Percentiles rank a stretch among this genome's conserved stretches.
Evolutionary conservation across 2,113 vertebrate genomes (phyloP).

Genomic region (Pelecanus crispus): DNA sequence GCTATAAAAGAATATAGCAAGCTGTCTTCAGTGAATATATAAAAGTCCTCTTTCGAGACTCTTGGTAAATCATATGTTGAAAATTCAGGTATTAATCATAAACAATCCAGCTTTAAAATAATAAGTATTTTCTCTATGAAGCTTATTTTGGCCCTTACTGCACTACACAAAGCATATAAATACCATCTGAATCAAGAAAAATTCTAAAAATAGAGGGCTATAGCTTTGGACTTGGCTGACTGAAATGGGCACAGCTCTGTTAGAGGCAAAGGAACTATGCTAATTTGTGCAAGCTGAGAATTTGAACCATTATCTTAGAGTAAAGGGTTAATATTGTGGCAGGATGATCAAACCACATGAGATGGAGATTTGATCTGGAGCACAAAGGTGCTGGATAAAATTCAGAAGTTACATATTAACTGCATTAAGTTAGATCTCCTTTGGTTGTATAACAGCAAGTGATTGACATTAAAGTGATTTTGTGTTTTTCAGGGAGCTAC

Average conservation of each 20-base stretch:
- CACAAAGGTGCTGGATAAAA: not conserved
- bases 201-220: not conserved
- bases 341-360: not conserved
- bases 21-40: not conserved
- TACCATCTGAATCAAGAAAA: not conserved
- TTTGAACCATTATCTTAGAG: not conserved
- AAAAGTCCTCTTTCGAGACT: not conserved
- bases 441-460: not conserved
- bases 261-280: not conserved
- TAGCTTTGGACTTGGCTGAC: not conserved
- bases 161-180: not conserved
- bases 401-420: not conserved
- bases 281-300: not conserved
- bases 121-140: not conserved
- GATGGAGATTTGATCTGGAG: not conserved
- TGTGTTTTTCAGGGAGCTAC: not conserved
- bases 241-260: not conserved
- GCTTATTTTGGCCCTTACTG: not conserved
- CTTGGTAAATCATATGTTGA: not conserved
- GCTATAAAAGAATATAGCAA: not conserved
- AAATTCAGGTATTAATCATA: not conserved
- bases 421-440: not conserved
- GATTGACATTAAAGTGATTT: not conserved
- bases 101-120: not conserved
- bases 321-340: not conserved